phyloP scores from a whole-genome alignment of 1,140 invertebrate species.

The Ctenoplectra terminalis region DNA sequence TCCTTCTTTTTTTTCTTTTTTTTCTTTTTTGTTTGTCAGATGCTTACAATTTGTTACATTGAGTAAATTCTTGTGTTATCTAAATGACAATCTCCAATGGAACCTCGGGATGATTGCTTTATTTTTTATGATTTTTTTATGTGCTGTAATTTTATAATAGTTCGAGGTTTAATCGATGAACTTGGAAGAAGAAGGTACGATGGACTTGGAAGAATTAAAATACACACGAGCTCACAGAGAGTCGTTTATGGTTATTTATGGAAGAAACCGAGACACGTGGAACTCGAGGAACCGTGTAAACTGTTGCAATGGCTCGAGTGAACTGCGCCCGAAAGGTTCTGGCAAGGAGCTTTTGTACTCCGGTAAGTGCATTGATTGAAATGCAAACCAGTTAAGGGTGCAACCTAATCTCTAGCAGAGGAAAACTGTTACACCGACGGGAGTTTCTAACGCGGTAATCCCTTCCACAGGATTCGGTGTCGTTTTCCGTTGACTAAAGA shows the following conservation, averaged over 20 bases:
- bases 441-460: slow-evolving; percentile 44
- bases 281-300: background rate
- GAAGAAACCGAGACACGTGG: too few species aligned
- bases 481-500: slow-evolving; percentile 65
- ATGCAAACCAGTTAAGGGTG: slow-evolving; percentile 81
- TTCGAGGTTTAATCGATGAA: too few species aligned
- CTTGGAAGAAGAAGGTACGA: too few species aligned
- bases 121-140: too few species aligned
- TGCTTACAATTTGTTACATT: too few species aligned
- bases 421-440: slow-evolving; percentile 42
- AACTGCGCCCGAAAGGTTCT: slow-evolving; percentile 31
- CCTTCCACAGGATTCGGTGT: slow-evolving; percentile 61
- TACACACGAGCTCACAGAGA: background rate
- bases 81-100: too few species aligned
- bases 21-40: too few species aligned
- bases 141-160: too few species aligned
- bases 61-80: too few species aligned
- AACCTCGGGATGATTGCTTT: too few species aligned
- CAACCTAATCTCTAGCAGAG: slow-evolving; percentile 75
- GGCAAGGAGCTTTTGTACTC: slow-evolving; percentile 59
- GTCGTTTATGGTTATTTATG: too few species aligned
- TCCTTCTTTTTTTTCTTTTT: too few species aligned
- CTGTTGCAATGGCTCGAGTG: slow-evolving; percentile 26
- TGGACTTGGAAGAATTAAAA: background rate
- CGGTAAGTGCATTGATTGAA: slow-evolving; percentile 80